A percentile compares a stretch with the other conserved stretches of the same genome.
Evolutionary conservation across 2,888 invertebrate species (phyloP).

Genomic region (Rhagonycha lutea): DNA sequence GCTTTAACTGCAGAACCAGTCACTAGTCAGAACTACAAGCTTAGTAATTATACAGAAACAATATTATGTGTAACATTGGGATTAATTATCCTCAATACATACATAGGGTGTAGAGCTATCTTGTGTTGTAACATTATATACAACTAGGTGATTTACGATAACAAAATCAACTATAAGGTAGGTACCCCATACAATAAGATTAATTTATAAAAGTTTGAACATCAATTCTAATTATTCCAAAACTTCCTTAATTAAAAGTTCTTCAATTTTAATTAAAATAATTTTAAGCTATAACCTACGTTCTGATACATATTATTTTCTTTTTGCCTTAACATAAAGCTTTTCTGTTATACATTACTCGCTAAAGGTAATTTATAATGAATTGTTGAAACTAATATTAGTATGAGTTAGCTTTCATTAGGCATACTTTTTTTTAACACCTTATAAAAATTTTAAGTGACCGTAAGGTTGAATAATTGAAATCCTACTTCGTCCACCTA

Average conservation of each 20-base stretch:
- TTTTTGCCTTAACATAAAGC: not conserved
- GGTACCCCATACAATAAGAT: not conserved
- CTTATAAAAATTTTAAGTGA: too few species aligned
- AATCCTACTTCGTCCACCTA: too few species aligned
- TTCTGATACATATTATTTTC: not conserved
- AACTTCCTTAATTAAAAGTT: not conserved
- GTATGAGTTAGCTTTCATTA: too few species aligned
- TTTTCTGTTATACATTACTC: not conserved
- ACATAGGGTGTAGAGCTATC: constrained; percentile 28
- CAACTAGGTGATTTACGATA: constrained; percentile 24
- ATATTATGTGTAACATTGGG: constrained; percentile 55
- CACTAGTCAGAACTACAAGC: constrained; percentile 52
- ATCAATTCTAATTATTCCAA: not conserved
- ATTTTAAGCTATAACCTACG: not conserved
- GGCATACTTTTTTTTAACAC: too few species aligned
- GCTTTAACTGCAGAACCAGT: constrained; percentile 44
- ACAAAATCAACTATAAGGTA: constrained; percentile 4
- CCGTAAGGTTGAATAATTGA: too few species aligned
- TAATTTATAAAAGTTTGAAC: not conserved
- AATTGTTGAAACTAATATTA: not conserved
- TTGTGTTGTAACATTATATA: constrained; percentile 21
- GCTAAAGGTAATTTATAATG: not conserved
- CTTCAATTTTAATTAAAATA: not conserved
- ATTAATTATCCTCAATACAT: constrained; percentile 53
- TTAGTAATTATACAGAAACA: constrained; percentile 56